Base-by-base conservation (phyloP, 1,140 invertebrate species). In the Drosophila virilis region DNA sequence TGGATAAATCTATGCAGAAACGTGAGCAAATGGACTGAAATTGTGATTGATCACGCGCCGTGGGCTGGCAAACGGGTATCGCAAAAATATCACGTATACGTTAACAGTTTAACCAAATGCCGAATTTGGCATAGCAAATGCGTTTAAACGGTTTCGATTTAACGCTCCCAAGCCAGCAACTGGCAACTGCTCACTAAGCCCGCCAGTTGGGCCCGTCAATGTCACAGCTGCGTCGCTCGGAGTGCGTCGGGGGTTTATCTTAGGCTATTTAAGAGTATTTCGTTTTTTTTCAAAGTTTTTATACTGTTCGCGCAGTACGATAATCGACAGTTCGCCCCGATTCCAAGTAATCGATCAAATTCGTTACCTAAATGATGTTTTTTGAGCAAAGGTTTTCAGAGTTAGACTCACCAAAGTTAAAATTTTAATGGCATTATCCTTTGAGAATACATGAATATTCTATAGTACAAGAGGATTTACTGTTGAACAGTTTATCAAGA, bases 41-140 rank as follows among this genome's bases (percentile, higher is more conserved):
- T 70, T 70, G 50, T 64, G 71, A 74, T 74, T 60, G 71, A 69
- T 74, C 70, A 50, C 46, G 40, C 17, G n/a, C 28, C 59, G 35
- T 28, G 22, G 22, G 17, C 6, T 4, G 22, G 22, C 4, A 2
- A 12, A 12, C 13, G 28, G 45, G 6, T 12, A n/a, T 28, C 22
- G 22, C 22, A 12, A n/a, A 43, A 65, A 70, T 51, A 74, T 75
- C 68, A 71, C 68, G 67, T 70, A 75, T 71, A 54, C 68, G 67
- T 75, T 50, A 48, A 65, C 61, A 48, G 22, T 28, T 28, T 28
- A 28, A 28, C 22, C 22, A 28, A 71, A 75, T 75, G 68, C 55
- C 59, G 58, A 52, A 51, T 54, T 46, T 65, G 66, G 43, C 58
- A 59, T 45, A 33, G 46, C 59, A 50, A 74, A 69, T 62, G 33